Evolutionary conservation across 2,113 vertebrate genomes (phyloP).

Genomic region (Mystacornis crossleyi): DNA sequence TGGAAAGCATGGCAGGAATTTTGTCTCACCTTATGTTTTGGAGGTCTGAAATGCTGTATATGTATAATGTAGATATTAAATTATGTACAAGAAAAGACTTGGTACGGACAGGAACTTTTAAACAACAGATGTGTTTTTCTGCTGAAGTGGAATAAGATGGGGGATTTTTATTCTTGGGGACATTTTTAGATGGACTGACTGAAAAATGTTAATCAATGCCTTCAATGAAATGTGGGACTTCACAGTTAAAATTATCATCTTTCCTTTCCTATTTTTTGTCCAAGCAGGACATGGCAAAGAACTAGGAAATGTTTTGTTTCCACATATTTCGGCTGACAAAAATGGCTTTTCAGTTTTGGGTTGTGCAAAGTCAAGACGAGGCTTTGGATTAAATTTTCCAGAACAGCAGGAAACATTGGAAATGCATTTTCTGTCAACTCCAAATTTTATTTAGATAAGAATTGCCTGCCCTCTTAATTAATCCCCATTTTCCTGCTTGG

Average conservation of each 20-base stretch:
- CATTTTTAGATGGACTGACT: background rate
- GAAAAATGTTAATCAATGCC: background rate
- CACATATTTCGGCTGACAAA: background rate
- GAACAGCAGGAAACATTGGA: background rate
- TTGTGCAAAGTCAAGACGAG: background rate
- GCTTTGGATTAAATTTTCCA: background rate
- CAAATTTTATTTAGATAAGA: background rate
- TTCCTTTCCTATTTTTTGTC: background rate
- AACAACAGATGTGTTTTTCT: background rate
- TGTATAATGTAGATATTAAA: background rate
- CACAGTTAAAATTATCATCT: background rate
- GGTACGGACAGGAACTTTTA: background rate
- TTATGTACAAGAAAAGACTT: background rate
- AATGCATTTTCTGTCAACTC: background rate
- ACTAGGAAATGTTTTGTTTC: background rate
- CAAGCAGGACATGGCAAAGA: background rate
- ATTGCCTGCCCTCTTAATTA: background rate
- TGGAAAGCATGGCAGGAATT: background rate
- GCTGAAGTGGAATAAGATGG: background rate
- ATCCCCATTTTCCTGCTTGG: background rate
- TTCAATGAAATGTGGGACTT: background rate
- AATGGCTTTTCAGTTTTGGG: background rate
- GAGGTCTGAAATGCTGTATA: background rate
- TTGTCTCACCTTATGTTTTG: background rate
- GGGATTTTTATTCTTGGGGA: background rate